A percentile compares a stretch with the other conserved stretches of the same genome.
These are phyloP conservation scores for Epinotia demarniana DNA, from an alignment of 2,888 invertebrate genomes.

Conservation along the genomic window DNA sequence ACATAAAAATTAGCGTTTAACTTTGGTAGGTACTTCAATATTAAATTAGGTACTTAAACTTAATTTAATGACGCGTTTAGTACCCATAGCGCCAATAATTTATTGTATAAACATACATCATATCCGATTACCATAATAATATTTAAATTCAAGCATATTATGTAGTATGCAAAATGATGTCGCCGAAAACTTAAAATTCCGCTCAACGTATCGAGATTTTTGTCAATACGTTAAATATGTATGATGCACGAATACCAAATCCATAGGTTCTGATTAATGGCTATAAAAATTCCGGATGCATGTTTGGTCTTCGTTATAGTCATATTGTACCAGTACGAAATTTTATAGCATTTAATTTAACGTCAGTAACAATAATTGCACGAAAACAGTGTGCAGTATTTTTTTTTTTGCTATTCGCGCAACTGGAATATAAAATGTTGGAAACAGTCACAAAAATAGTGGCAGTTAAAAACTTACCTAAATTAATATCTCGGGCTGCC, in stretches of 20 bases:
- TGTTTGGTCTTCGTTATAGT: slow-evolving; percentile 24
- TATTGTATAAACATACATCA: slow-evolving; percentile 25
- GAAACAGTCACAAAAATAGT: neutral
- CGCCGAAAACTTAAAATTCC: slow-evolving; percentile 68
- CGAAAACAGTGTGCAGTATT: neutral
- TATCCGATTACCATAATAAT: slow-evolving; percentile 67
- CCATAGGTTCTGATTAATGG: slow-evolving; percentile 37
- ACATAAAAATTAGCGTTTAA: no score
- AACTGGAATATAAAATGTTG: neutral
- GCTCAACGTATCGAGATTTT: slow-evolving; percentile 65
- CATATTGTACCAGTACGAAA: neutral
- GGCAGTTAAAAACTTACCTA: slow-evolving; percentile 66
- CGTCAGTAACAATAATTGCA: neutral
- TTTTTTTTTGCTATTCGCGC: neutral
- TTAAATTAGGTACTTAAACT: no score
- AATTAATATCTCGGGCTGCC: slow-evolving; percentile 74
- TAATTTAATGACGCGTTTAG: neutral
- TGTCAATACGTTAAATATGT: slow-evolving; percentile 52
- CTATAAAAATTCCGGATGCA: slow-evolving; percentile 41
- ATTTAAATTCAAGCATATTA: slow-evolving; percentile 55
- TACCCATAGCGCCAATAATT: neutral
- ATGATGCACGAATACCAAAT: slow-evolving; percentile 69
- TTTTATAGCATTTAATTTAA: slow-evolving; percentile 17
- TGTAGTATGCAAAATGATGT: slow-evolving; percentile 57
- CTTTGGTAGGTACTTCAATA: no score